Base-by-base conservation (phyloP, 2,888 invertebrate species). In the Eupithecia subfuscata region DNA sequence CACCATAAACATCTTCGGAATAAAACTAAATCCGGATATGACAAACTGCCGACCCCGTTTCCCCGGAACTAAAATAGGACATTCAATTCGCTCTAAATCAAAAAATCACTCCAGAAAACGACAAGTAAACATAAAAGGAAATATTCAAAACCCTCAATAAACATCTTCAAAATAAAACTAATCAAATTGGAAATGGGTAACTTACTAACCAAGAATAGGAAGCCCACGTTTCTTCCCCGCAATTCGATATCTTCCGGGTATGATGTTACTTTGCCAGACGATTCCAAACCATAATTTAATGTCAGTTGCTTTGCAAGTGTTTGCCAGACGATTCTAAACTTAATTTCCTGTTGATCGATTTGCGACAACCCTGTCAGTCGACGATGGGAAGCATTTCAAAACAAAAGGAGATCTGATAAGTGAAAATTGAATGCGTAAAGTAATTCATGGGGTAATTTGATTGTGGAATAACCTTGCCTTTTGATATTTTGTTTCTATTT, bases 381-480 rank as follows among this genome's bases (percentile, higher is more conserved):
- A n/a, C 77, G 80, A 84, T 88, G 82, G 81, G 84, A 82, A 84
- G 85, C 84, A 86, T 87, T 83, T 85, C 83, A 78, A 81, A 83
- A 87, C 83, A 87, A 84, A 82, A 37, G 65, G 9, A 40, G 37
- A 56, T 56, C 22, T 43, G 43, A 40, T 67, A 40, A 67, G 40
- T 67, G 18, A 22, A 4, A 40, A 67, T n/a, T 34, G 40, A n/a
- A 67, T 40, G 22, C 3, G n/a, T 40, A 60, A 22, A 56, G 60
- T 60, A 4, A 60, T 60, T 60, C 22, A 60, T 60, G 14, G 25
- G 60, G 60, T 60, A 6, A 60, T 60, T 37, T 60, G 60, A 60
- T 25, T 25, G 14, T 14, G 60, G 60, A 60, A 60, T 60, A 60
- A 9, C 56, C 11, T 48, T 48, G 48, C 18, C 48, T 48, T 16